These are phyloP conservation scores for Halictus quadricinctus DNA, from an alignment of 2,888 invertebrate species.

Conservation along the genomic window DNA sequence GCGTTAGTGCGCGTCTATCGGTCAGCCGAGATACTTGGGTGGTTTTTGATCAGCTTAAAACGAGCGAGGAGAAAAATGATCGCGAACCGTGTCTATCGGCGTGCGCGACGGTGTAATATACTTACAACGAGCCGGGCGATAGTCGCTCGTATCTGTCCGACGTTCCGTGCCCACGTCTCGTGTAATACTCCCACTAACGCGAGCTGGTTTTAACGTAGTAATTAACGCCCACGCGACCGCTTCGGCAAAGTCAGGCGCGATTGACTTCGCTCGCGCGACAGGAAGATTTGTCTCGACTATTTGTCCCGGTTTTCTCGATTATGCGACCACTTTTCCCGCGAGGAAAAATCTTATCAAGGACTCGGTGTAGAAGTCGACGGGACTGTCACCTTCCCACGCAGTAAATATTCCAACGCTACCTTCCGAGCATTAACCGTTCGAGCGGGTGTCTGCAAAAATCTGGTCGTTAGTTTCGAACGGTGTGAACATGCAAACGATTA, in stretches of 20 bases:
- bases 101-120: slow-evolving; percentile 17
- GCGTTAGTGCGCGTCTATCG: slow-evolving; percentile 26
- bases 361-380: background rate
- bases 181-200: slow-evolving; percentile 63
- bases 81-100: slow-evolving; percentile 49
- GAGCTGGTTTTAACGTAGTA: slow-evolving; percentile 65
- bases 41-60: slow-evolving; percentile 16
- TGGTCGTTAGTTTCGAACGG: background rate
- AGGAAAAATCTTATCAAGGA: background rate
- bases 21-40: slow-evolving; percentile 16
- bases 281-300: slow-evolving; percentile 24
- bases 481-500: too few relatives aligned
- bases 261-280: slow-evolving; percentile 48
- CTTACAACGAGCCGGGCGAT: slow-evolving; percentile 45
- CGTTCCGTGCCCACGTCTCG: slow-evolving; percentile 55
- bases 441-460: background rate
- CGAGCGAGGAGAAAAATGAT: slow-evolving; percentile 8
- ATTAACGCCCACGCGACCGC: slow-evolving; percentile 65
- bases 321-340: slow-evolving; percentile 1
- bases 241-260: slow-evolving; percentile 52
- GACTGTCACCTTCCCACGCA: background rate
- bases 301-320: background rate
- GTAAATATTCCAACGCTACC: background rate
- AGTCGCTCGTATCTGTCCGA: slow-evolving; percentile 59
- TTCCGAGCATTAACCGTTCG: background rate